These are phyloP conservation scores for Lepidurus couesii DNA, from an alignment of 1,140 invertebrate species.

Conservation along the genomic window DNA sequence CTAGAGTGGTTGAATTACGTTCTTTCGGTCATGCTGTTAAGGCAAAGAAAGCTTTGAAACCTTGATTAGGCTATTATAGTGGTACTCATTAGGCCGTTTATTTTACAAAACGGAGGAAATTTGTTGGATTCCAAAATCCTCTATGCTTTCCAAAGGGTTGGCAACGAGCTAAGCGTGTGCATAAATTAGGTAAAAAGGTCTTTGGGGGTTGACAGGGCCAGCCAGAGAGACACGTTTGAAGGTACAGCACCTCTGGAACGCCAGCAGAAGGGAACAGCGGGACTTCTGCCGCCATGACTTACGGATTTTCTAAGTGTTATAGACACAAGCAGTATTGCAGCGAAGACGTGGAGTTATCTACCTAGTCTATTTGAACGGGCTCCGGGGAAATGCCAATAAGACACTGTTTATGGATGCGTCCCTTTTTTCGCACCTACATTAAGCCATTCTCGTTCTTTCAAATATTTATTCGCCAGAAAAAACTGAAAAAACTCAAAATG, in stretches of 20 bases:
- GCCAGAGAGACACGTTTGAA: not conserved
- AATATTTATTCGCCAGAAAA: too few relatives aligned
- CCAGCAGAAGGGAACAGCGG: slow-evolving; percentile 6
- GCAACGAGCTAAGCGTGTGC: not conserved
- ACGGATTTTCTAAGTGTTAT: not conserved
- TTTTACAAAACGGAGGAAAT: not conserved
- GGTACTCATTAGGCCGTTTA: not conserved
- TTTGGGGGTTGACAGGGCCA: not conserved
- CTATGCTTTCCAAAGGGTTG: not conserved
- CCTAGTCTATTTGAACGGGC: not conserved
- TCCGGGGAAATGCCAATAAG: not conserved
- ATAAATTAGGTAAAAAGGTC: slow-evolving; percentile 15
- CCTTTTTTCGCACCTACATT: not conserved
- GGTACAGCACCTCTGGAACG: not conserved
- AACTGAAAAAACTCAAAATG: not conserved
- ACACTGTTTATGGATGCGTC: not conserved
- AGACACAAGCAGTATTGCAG: not conserved
- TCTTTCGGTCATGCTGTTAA: too few relatives aligned
- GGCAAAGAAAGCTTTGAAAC: not conserved
- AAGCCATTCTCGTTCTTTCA: not conserved
- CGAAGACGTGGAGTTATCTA: not conserved
- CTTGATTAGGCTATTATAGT: not conserved
- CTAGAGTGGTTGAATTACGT: not conserved
- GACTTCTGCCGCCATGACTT: slow-evolving; percentile 8
- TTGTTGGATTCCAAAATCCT: not conserved